Evolutionary conservation across 2,797 vertebrate genomes (phyloP).

Genomic region (Sitta carolinensis): DNA sequence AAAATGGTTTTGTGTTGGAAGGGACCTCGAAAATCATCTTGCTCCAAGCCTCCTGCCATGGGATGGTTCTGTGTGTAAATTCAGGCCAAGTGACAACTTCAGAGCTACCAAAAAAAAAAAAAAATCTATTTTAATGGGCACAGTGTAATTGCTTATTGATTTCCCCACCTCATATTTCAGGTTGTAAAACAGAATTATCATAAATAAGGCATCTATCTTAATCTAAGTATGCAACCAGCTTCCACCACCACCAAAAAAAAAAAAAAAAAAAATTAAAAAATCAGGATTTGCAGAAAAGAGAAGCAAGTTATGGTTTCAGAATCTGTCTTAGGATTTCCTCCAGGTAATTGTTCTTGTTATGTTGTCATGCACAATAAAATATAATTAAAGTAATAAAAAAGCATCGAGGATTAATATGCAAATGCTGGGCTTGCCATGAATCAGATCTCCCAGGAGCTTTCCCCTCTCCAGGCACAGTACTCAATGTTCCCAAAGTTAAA

Average conservation of each 20-base stretch:
- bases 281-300: not conserved
- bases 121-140: not conserved
- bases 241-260: not conserved
- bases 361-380: conserved; percentile 20
- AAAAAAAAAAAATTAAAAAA: not conserved
- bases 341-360: not conserved
- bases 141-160: conserved; percentile 20
- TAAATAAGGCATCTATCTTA: not conserved
- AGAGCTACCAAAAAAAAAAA: not conserved
- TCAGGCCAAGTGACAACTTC: not conserved
- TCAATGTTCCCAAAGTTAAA: not conserved
- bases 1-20: not conserved
- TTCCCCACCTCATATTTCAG: not conserved
- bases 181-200: not conserved
- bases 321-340: not conserved
- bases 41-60: not conserved
- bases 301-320: not conserved
- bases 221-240: not conserved
- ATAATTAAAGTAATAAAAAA: conserved; percentile 26
- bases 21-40: not conserved
- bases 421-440: not conserved
- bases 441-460: not conserved
- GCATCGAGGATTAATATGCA: not conserved
- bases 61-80: not conserved
- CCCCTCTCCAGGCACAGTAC: not conserved